Base-by-base conservation (phyloP, 1,140 invertebrate species). In the Thalassaphorura encarpata region DNA sequence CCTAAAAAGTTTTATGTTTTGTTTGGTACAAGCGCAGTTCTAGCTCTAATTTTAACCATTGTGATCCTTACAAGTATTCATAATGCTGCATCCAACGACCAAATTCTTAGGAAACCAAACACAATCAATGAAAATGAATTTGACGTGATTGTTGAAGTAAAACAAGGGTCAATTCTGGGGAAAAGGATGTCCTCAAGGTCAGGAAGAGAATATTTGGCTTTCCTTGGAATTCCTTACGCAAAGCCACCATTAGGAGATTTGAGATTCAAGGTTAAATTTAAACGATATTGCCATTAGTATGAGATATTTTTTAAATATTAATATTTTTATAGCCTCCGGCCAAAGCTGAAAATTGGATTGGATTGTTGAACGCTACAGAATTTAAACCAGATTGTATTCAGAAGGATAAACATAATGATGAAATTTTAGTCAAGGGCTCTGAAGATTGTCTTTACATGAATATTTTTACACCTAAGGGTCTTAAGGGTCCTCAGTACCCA, bases 391-490 rank as follows among this genome's bases (percentile, higher is more conserved):
- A 47, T 11, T 47, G 45, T 26, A 47, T 47, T 11, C 45, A 47
- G 19, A 47, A 47, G 45, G 18, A 47, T 19, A 47, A 47, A 27
- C 21, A n/a, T 5, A 43, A 21, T 5, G 19, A 8, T 13, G 26
- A 47, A 6, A 26, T 47, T 11, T 26, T 3, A 13, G 45, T 47
- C 26, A 26, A 26, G 11, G 45, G 45, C 21, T 39, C 64, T 21
- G 77, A 79, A 62, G 76, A 79, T 64, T 79, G 77, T 60, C 68
- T 78, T 3, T 77, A 73, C 61, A 65, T 79, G n/a, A 78, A 78
- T 61, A 69, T 79, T 13, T 78, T 74, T 67, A 69, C 73, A 42
- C 76, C 74, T 45, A 69, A 69, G 66, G 73, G 74, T 59, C 41
- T 43, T 11, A 19, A 8, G 4, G 19, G 21, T 31, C n/a, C 15